Conservation (phyloP, 2,888 invertebrate genomes). For the Platycheirus albimanus region DNA sequence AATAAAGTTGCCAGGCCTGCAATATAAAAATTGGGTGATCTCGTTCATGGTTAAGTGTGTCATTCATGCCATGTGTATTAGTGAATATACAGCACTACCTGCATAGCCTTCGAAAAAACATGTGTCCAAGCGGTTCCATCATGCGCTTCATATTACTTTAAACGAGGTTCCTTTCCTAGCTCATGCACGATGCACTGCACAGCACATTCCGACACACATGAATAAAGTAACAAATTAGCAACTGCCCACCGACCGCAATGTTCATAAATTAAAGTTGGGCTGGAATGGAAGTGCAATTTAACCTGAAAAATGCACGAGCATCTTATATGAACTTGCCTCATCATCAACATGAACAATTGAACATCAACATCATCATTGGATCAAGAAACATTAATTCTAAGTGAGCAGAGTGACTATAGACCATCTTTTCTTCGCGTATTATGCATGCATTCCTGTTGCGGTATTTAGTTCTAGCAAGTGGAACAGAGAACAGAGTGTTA, state of each 20-base stretch:
- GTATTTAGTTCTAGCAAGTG: slow-evolving; percentile 21
- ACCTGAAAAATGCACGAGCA: slow-evolving; percentile 26
- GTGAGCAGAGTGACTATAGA: no score
- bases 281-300: slow-evolving; percentile 27
- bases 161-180: slow-evolving; percentile 39
- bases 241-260: slow-evolving; percentile 20
- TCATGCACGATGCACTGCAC: no score
- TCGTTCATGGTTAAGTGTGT: no score
- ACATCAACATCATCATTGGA: no score
- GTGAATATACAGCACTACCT: no score
- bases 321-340: slow-evolving; percentile 27
- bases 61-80: no score
- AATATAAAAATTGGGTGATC: no score
- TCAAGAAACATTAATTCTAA: slow-evolving; percentile 16
- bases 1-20: no score
- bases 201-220: background rate
- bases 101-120: no score
- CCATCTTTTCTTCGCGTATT: no score
- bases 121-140: no score
- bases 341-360: no score
- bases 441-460: slow-evolving; percentile 25
- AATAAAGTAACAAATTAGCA: slow-evolving; percentile 31
- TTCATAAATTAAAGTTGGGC: slow-evolving; percentile 9
- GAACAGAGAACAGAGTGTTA: slow-evolving; percentile 38
- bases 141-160: slow-evolving; percentile 21